Base-by-base conservation (phyloP, 2,113 vertebrate species). In the Drymodes brunneopygia region DNA sequence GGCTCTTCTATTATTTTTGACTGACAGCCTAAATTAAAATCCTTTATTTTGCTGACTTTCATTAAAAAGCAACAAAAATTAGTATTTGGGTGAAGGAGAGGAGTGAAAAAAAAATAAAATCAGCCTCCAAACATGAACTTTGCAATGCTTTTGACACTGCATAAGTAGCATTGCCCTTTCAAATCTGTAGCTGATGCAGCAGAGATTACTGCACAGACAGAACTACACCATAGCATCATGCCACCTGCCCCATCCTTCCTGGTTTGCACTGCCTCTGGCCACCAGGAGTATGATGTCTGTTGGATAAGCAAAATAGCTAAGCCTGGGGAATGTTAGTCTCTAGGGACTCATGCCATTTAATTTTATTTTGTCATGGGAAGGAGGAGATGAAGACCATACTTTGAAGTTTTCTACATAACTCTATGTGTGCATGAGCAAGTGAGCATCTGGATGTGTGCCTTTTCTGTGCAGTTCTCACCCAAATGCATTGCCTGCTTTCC, bases 11-110 rank as follows among this genome's bases (percentile, higher is more conserved):
- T 82, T 95, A 77, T 57, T 84, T 91, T 91, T 95, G 85, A 75
- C 57, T 89, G 83, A 72, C 81, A 87, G 57, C 11, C 57, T 93
- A 82, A 88, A 90, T 91, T 81, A 96, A 86, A 94, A 85, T 83
- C 7, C 36, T 78, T 29, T 90, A 47, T 56, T 86, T 92, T 89
- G 84, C 50, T 82, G 58, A 24, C 64, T 95, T 95, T 81, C 48
- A 82, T 65, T 75, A 88, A 94, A 79, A 94, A 77, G 31, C 58
- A 67, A 38, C 27, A 94, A 58, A 44, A 57, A 65, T n/a, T 75
- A 85, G 51, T 67, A 53, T 56, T 94, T 75, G 65, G 47, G 54
- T 83, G 21, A 35, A 85, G 16, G 13, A 69, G 40, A 53, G 61
- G 66, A 89, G 35, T 57, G 13, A 75, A 86, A 81, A 56, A 23